Conservation (phyloP, 1,140 invertebrate species). For the Melipona quadrifasciata region DNA sequence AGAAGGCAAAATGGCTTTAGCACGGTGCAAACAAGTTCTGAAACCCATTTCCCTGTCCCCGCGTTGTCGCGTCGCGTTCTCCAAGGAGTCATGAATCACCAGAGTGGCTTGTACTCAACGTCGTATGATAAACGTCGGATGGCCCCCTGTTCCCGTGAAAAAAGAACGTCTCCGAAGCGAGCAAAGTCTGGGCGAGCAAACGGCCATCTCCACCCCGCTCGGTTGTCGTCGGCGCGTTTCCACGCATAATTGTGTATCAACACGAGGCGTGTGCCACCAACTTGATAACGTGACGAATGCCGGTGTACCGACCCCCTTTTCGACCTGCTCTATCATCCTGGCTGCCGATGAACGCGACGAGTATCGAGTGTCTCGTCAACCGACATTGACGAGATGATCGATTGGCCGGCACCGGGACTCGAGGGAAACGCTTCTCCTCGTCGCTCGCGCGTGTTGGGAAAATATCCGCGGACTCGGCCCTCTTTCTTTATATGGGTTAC, state of each 20-base stretch:
- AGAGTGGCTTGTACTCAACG: slow-evolving; percentile 66
- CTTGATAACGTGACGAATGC: slow-evolving; percentile 81
- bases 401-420: slow-evolving; percentile 19
- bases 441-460: background rate
- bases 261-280: slow-evolving; percentile 75
- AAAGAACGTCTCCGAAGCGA: slow-evolving; percentile 23
- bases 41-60: slow-evolving; percentile 81
- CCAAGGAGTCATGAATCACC: slow-evolving; percentile 81
- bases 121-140: slow-evolving; percentile 68
- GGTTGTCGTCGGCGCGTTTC: slow-evolving; percentile 67
- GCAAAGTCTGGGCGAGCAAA: background rate
- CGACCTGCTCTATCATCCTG: slow-evolving; percentile 47
- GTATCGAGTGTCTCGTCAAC: slow-evolving; percentile 52
- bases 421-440: background rate
- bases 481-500: slow-evolving; percentile 29
- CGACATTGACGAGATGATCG: slow-evolving; percentile 50
- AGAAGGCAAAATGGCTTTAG: slow-evolving; percentile 62
- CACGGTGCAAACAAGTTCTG: slow-evolving; percentile 80
- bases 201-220: background rate
- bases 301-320: slow-evolving; percentile 34
- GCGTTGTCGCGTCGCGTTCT: slow-evolving; percentile 58
- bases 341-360: slow-evolving; percentile 44
- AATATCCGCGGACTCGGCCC: background rate
- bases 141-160: slow-evolving; percentile 40
- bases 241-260: slow-evolving; percentile 82